These are phyloP conservation scores for Pangasianodon gigas DNA, from an alignment of 2,113 vertebrate species.

Conservation along the genomic window DNA sequence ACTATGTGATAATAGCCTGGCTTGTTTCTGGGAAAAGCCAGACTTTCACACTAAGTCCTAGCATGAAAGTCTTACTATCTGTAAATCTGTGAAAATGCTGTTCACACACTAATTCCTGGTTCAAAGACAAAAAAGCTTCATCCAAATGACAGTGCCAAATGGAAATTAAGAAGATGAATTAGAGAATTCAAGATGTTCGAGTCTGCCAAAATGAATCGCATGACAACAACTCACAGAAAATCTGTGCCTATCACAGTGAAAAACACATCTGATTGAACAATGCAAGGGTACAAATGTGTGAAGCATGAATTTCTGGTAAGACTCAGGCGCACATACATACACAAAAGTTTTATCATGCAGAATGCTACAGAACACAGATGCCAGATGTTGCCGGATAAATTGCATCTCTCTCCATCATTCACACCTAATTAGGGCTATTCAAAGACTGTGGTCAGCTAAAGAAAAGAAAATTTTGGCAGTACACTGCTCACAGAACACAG, in stretches of 20 bases:
- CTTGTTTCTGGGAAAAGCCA: not conserved
- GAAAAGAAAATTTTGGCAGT: not conserved
- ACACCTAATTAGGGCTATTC: constrained; percentile 32
- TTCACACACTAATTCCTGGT: constrained; percentile 22
- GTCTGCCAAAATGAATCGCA: constrained; percentile 24
- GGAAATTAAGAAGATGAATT: constrained; percentile 33
- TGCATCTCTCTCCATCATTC: constrained; percentile 14
- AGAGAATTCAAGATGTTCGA: constrained; percentile 9
- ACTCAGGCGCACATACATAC: not conserved
- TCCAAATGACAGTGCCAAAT: constrained; percentile 14
- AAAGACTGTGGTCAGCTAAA: not conserved
- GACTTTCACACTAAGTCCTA: not conserved
- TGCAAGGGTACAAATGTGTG: not conserved
- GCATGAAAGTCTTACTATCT: constrained; percentile 13
- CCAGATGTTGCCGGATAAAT: constrained; percentile 27
- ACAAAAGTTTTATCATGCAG: constrained; percentile 10
- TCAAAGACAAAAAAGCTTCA: constrained; percentile 18
- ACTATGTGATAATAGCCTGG: not conserved
- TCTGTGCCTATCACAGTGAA: not conserved
- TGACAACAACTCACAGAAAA: constrained; percentile 9
- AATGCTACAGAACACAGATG: constrained; percentile 24
- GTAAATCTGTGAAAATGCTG: constrained; percentile 26
- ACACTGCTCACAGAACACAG: not conserved
- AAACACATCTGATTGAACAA: not conserved
- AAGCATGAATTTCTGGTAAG: not conserved